Evolutionary conservation across 2,888 invertebrate species (phyloP).

Genomic region (Lordiphosa andalusiaca): DNA sequence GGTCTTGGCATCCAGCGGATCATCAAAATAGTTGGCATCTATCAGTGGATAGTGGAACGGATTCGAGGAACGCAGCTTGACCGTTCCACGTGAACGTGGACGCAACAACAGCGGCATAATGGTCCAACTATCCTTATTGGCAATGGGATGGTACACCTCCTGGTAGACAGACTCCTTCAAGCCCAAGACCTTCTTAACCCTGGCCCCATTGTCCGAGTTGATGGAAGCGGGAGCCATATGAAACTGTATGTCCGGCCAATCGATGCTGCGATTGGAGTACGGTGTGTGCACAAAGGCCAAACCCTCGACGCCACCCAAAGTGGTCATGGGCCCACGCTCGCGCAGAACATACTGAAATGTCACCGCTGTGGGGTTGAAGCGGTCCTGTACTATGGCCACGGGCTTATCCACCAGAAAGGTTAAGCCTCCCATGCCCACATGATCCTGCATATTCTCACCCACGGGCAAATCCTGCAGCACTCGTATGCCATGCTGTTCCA

Average conservation of each 20-base stretch:
- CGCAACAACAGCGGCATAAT: constrained; percentile 91
- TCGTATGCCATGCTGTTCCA: constrained; percentile 86
- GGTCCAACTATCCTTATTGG: constrained; percentile 87
- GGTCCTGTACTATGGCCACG: constrained; percentile 89
- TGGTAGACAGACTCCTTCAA: constrained; percentile 90
- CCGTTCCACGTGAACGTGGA: constrained; percentile 89
- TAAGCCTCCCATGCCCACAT: constrained; percentile 90
- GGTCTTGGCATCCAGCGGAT: constrained; percentile 88
- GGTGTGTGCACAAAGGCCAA: constrained; percentile 92
- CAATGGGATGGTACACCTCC: constrained; percentile 89
- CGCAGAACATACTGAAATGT: constrained; percentile 90
- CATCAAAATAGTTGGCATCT: constrained; percentile 94
- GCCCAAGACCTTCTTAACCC: constrained; percentile 89
- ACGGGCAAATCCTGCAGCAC: constrained; percentile 88
- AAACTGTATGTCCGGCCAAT: constrained; percentile 94
- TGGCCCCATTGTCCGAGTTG: constrained; percentile 88
- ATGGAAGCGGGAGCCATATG: constrained; percentile 96
- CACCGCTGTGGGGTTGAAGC: constrained; percentile 88
- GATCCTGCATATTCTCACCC: constrained; percentile 92
- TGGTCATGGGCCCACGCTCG: constrained; percentile 92
- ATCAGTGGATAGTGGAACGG: constrained; percentile 94
- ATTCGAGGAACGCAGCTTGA: constrained; percentile 88
- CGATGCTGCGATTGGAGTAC: constrained; percentile 87
- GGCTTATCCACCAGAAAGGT: constrained; percentile 87
- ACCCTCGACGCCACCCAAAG: constrained; percentile 92